Percentiles rank a stretch among this genome's conserved stretches.
Evolutionary conservation across 35 echinoderm and acorn worm species (phyloP).

Genomic region (Ophiothrix spiculata): DNA sequence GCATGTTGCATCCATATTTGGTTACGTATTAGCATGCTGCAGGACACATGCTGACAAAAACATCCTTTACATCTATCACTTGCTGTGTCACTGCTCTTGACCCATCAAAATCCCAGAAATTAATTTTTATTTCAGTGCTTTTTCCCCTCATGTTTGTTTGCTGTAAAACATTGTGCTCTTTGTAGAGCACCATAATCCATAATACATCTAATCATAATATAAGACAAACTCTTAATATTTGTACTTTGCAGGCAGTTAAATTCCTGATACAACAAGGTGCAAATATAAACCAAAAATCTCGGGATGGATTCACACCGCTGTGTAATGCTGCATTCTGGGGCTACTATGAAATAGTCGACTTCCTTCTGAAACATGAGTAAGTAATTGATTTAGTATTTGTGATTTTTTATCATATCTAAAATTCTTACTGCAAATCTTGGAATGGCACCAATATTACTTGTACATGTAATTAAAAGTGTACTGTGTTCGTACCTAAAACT

Average conservation of each 20-base stretch:
- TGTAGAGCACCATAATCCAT: not conserved
- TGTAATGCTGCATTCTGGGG: conserved; percentile 99
- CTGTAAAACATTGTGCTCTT: not conserved
- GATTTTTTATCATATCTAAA: too few relatives aligned
- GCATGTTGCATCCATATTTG: too few relatives aligned
- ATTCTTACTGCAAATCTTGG: too few relatives aligned
- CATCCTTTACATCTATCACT: not conserved
- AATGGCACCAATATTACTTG: too few relatives aligned
- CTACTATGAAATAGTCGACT: conserved; percentile 83
- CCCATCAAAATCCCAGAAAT: conserved; percentile 3
- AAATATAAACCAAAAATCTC: conserved; percentile 62
- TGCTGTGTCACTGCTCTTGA: not conserved
- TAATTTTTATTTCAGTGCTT: not conserved
- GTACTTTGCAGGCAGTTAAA: conserved; percentile 63
- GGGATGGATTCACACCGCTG: conserved; percentile 78
- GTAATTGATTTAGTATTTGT: too few relatives aligned
- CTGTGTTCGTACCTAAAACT: too few relatives aligned
- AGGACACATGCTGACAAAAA: too few relatives aligned
- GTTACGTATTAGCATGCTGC: too few relatives aligned
- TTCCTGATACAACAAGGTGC: conserved; percentile 56
- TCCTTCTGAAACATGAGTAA: conserved; percentile 77
- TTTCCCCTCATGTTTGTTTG: too few relatives aligned
- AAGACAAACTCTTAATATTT: not conserved
- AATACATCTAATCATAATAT: not conserved
- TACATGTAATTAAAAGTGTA: too few relatives aligned